These are phyloP conservation scores for Hemicentrotus pulcherrimus DNA, from an alignment of 35 echinoderm and acorn worm species.

Conservation along the genomic window DNA sequence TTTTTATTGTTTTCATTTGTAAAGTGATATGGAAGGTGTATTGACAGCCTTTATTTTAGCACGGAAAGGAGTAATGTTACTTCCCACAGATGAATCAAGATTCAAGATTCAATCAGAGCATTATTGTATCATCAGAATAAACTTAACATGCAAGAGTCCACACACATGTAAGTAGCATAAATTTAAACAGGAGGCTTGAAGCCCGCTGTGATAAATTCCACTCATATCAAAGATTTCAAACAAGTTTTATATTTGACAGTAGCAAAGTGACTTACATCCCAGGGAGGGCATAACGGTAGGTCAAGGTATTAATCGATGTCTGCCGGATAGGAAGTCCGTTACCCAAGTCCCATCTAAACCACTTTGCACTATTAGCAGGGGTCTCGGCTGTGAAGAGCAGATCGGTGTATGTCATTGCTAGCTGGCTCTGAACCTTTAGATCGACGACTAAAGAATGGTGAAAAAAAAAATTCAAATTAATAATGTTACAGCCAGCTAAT, in stretches of 20 bases:
- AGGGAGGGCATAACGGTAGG: constrained; percentile 53
- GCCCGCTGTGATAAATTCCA: neutral
- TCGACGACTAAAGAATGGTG: constrained; percentile 53
- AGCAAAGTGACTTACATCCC: constrained; percentile 64
- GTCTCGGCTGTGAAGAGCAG: constrained; percentile 64
- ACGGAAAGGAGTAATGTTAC: too few species aligned
- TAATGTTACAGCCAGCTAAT: too few species aligned
- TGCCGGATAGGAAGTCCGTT: constrained; percentile 32
- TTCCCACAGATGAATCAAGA: too few species aligned
- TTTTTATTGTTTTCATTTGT: too few species aligned
- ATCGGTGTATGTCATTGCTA: constrained; percentile 41
- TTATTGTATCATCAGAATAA: too few species aligned
- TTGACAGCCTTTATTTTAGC: too few species aligned
- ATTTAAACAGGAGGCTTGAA: too few species aligned
- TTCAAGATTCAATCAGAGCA: neutral
- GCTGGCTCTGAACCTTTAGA: constrained; percentile 36
- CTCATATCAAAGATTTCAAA: neutral
- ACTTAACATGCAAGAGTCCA: too few species aligned
- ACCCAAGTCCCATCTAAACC: constrained; percentile 85
- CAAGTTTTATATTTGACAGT: too few species aligned
- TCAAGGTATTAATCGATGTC: constrained; percentile 12
- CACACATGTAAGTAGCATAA: too few species aligned
- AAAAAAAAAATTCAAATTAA: neutral
- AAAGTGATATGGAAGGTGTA: too few species aligned
- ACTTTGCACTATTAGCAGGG: constrained; percentile 35